Conservation (phyloP, 1,140 invertebrate genomes). For the Drosophila littoralis region DNA sequence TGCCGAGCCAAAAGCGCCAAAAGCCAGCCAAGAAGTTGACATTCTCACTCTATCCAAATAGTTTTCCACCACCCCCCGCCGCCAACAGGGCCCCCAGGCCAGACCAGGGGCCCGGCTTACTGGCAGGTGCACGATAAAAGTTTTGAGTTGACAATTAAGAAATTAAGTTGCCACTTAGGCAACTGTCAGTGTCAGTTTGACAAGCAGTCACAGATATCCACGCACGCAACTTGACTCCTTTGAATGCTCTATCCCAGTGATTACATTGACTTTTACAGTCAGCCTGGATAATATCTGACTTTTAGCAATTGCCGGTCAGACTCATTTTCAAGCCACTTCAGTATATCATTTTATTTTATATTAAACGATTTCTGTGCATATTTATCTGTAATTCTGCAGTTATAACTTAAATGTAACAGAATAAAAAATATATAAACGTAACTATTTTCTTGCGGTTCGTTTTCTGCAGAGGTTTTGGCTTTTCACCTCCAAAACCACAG, state of each 20-base stretch:
- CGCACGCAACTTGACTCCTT: conserved; percentile 31
- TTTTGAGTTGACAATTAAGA: conserved; percentile 84
- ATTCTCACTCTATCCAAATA: conserved; percentile 43
- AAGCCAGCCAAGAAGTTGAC: conserved; percentile 53
- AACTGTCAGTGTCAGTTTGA: conserved; percentile 83
- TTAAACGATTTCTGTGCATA: too few relatives aligned
- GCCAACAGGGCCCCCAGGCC: too few relatives aligned
- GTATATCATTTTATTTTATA: too few relatives aligned
- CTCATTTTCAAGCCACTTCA: too few relatives aligned
- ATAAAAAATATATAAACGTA: too few relatives aligned
- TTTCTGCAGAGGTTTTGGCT: too few relatives aligned
- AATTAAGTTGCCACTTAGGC: conserved; percentile 84
- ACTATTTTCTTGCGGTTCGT: too few relatives aligned
- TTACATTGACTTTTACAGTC: background rate
- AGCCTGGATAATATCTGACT: background rate
- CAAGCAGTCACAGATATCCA: conserved; percentile 68
- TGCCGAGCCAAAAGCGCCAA: conserved; percentile 41
- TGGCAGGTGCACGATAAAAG: conserved; percentile 74
- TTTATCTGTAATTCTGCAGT: too few relatives aligned
- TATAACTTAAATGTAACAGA: too few relatives aligned
- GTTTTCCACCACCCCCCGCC: conserved; percentile 29
- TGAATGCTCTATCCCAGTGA: conserved; percentile 1
- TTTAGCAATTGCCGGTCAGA: too few relatives aligned
- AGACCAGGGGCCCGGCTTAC: conserved; percentile 1
- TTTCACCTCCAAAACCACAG: too few relatives aligned